Conservation (phyloP, 2,888 invertebrate genomes). For the Nasonia oneida region DNA sequence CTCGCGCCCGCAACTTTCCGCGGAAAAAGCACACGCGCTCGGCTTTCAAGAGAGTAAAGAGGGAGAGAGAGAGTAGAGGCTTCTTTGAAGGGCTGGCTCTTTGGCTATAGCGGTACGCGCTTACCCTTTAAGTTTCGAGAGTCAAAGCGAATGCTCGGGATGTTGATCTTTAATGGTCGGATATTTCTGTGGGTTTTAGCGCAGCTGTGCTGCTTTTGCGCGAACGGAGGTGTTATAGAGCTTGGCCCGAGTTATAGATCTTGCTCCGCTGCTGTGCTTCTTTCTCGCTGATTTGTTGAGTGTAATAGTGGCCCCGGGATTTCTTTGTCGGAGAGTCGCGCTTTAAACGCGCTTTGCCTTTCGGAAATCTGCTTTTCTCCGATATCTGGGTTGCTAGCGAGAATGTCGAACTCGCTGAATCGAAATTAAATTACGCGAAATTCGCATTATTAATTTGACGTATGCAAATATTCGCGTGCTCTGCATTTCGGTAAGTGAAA, state of each 20-base stretch:
- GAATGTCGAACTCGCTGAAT: neutral
- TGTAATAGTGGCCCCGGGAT: slow-evolving; percentile 52
- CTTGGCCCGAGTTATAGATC: slow-evolving; percentile 26
- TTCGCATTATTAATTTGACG: neutral
- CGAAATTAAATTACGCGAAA: neutral
- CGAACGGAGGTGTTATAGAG: neutral
- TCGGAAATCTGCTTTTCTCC: neutral
- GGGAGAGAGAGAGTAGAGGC: slow-evolving; percentile 22
- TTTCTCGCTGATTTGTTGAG: slow-evolving; percentile 4
- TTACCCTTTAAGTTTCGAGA: slow-evolving; percentile 4
- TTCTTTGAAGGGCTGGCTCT: slow-evolving; percentile 43
- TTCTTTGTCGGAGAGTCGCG: neutral
- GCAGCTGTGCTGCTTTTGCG: slow-evolving; percentile 13
- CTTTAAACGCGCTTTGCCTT: neutral
- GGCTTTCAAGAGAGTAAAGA: neutral
- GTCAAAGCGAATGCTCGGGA: slow-evolving; percentile 30
- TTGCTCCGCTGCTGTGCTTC: neutral
- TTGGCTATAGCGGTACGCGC: neutral
- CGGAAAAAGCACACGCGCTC: slow-evolving; percentile 17
- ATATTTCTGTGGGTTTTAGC: slow-evolving; percentile 46
- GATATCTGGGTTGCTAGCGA: neutral
- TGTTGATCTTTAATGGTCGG: slow-evolving; percentile 53
- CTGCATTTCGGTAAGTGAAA: neutral
- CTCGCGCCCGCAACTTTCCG: neutral
- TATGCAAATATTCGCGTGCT: neutral